These are phyloP conservation scores for Tympanuchus pallidicinctus DNA, from an alignment of 2,113 vertebrate species.

Conservation along the genomic window DNA sequence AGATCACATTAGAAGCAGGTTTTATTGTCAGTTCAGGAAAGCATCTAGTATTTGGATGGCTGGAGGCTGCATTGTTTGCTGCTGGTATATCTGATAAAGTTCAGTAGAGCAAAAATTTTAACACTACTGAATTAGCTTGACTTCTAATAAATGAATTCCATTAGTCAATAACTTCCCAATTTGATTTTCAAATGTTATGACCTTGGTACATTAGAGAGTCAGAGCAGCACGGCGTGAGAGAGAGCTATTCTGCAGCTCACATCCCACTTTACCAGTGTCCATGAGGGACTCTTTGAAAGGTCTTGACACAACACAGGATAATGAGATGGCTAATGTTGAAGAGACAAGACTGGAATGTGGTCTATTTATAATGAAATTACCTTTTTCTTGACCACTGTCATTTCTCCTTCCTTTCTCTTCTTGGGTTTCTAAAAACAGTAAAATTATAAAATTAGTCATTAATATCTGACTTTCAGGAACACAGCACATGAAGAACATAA, in stretches of 20 bases:
- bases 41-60: background rate
- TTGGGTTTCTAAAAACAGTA: constrained; percentile 75
- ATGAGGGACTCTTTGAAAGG: background rate
- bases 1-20: background rate
- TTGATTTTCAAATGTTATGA: background rate
- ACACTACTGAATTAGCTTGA: background rate
- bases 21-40: constrained; percentile 3
- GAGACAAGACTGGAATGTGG: background rate
- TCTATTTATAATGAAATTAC: constrained; percentile 26
- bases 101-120: constrained; percentile 13
- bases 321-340: background rate
- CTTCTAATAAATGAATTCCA: background rate
- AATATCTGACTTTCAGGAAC: background rate
- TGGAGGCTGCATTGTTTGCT: background rate
- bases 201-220: background rate
- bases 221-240: background rate
- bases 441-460: constrained; percentile 11
- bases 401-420: constrained; percentile 69
- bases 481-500: background rate
- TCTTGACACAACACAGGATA: background rate
- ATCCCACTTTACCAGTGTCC: background rate
- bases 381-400: constrained; percentile 83
- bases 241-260: background rate
- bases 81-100: background rate
- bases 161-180: background rate